phyloP scores from a whole-genome alignment of 2,888 invertebrate genomes.

The Leptinotarsa rubiginosa region DNA sequence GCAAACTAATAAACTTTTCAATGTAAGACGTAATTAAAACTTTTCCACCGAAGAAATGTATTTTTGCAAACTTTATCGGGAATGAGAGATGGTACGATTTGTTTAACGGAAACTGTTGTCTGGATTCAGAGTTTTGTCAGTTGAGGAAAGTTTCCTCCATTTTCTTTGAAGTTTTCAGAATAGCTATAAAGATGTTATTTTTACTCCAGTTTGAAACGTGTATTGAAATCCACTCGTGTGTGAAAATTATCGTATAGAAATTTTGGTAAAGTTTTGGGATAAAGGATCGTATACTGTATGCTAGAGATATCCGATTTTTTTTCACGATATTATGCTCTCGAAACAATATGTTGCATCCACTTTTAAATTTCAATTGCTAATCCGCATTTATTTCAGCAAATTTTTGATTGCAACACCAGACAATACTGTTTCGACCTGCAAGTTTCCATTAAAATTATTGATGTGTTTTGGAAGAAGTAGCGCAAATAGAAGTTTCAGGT shows the following conservation, averaged over 20 bases:
- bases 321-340: too few relatives aligned
- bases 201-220: not conserved
- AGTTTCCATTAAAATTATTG: too few relatives aligned
- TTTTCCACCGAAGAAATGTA: not conserved
- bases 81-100: conserved; percentile 1
- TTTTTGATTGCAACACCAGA: too few relatives aligned
- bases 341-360: too few relatives aligned
- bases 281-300: not conserved
- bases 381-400: too few relatives aligned
- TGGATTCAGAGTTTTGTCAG: conserved; percentile 11
- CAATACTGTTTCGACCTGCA: too few relatives aligned
- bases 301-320: not conserved
- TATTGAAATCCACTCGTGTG: not conserved
- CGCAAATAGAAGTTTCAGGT: too few relatives aligned
- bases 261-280: not conserved
- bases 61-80: conserved; percentile 12
- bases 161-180: not conserved
- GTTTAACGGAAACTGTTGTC: conserved; percentile 15
- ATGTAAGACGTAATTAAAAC: conserved; percentile 8
- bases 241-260: conserved; percentile 4
- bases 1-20: conserved; percentile 1
- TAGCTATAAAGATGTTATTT: not conserved
- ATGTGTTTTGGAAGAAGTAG: too few relatives aligned
- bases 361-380: too few relatives aligned
- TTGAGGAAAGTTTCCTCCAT: conserved; percentile 10